Percentiles rank a stretch among this genome's conserved stretches.
Evolutionary conservation across 2,888 invertebrate species (phyloP).

Genomic region (Drosophila bunnanda): DNA sequence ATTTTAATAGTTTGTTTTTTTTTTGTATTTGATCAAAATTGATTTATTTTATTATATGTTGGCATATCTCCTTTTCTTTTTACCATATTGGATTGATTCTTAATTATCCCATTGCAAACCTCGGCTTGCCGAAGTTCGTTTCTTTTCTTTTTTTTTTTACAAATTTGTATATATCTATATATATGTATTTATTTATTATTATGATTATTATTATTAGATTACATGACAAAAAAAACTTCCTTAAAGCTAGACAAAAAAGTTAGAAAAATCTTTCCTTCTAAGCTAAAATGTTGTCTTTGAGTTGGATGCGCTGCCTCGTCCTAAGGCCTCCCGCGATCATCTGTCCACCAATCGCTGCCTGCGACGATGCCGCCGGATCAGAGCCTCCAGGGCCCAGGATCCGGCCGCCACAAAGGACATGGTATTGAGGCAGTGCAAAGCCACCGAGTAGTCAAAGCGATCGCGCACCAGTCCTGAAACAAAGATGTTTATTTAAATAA

Average conservation of each 20-base stretch:
- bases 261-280: conserved; percentile 19
- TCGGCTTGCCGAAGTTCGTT: too few relatives aligned
- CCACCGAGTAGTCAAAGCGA: conserved; percentile 87
- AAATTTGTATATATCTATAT: neutral
- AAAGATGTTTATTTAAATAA: neutral
- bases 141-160: too few relatives aligned
- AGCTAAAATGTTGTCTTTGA: conserved; percentile 25
- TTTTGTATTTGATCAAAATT: too few relatives aligned
- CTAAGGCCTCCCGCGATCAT: neutral
- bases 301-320: neutral
- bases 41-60: too few relatives aligned
- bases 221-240: conserved; percentile 2
- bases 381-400: conserved; percentile 87
- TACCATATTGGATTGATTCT: too few relatives aligned
- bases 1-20: too few relatives aligned
- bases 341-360: conserved; percentile 23
- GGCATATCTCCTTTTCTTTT: too few relatives aligned
- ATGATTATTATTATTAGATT: too few relatives aligned
- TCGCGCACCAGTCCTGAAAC: conserved; percentile 88
- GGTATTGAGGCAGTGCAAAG: conserved; percentile 88
- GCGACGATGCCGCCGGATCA: conserved; percentile 68
- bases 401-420: conserved; percentile 88
- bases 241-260: conserved; percentile 38
- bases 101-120: too few relatives aligned
- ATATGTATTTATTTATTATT: neutral